These are phyloP conservation scores for Aphodius granarius DNA, from an alignment of 2,888 invertebrate species.

Conservation along the genomic window DNA sequence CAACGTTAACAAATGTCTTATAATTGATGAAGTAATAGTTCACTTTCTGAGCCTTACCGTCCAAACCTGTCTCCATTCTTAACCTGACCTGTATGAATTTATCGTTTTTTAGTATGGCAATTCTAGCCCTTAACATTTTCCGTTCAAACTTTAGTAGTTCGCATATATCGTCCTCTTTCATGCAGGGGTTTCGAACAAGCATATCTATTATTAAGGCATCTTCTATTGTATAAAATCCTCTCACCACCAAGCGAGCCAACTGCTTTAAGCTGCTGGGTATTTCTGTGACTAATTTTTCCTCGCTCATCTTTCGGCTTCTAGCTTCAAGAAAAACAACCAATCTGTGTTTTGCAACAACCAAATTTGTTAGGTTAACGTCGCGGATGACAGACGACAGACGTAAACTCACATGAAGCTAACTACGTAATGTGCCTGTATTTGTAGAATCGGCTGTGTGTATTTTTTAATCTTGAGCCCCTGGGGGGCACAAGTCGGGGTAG, in stretches of 20 bases:
- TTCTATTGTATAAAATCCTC: conserved; percentile 93
- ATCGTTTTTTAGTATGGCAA: conserved; percentile 85
- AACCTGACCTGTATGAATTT: conserved; percentile 91
- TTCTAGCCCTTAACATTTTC: conserved; percentile 87
- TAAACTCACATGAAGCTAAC: background rate
- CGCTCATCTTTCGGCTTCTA: conserved; percentile 63
- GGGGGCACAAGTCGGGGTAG: too few species aligned
- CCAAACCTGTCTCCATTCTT: conserved; percentile 93
- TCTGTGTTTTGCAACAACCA: too few species aligned
- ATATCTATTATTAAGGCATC: conserved; percentile 94
- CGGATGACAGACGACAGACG: background rate
- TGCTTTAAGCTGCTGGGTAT: conserved; percentile 93
- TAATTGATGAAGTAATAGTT: conserved; percentile 98
- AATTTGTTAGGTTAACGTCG: too few species aligned
- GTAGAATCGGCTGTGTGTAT: background rate
- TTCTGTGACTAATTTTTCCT: conserved; percentile 82
- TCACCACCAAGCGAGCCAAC: conserved; percentile 84
- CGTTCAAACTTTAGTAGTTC: conserved; percentile 91
- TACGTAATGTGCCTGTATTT: background rate
- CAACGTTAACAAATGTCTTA: conserved; percentile 95
- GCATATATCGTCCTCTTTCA: conserved; percentile 89
- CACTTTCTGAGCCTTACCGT: conserved; percentile 93
- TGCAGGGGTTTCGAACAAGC: conserved; percentile 93
- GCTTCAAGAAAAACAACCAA: too few species aligned
- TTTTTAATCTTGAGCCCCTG: too few species aligned